These are phyloP conservation scores for Itoplectis maculator DNA, from an alignment of 2,888 invertebrate genomes.

Conservation along the genomic window DNA sequence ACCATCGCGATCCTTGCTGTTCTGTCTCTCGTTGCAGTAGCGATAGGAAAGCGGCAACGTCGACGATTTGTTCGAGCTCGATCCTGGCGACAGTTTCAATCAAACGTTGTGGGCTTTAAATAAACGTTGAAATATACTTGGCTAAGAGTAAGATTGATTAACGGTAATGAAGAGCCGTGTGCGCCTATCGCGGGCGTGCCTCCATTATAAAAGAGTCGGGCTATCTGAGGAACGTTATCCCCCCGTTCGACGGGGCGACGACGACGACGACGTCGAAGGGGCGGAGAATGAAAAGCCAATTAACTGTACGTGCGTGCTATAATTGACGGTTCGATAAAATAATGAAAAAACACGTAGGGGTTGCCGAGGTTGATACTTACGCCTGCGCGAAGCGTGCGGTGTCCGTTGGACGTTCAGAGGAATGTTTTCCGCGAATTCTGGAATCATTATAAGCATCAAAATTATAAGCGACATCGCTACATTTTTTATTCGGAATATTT, in stretches of 20 bases:
- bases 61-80: constrained; percentile 92
- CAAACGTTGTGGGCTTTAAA: constrained; percentile 11
- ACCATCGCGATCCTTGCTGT: constrained; percentile 91
- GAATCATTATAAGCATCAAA: constrained; percentile 79
- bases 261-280: constrained; percentile 40
- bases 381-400: constrained; percentile 93
- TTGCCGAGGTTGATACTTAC: constrained; percentile 87
- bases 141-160: constrained; percentile 5
- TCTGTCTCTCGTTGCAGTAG: constrained; percentile 86
- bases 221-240: constrained; percentile 61
- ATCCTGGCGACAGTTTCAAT: constrained; percentile 84
- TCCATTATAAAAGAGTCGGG: constrained; percentile 58
- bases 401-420: constrained; percentile 94
- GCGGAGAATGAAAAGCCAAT: constrained; percentile 64
- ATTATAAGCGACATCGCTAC: too few species aligned
- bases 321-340: constrained; percentile 69
- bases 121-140: not conserved
- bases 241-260: constrained; percentile 41
- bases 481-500: too few species aligned
- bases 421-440: constrained; percentile 95
- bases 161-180: not conserved
- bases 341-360: constrained; percentile 57
- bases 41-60: constrained; percentile 93
- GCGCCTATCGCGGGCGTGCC: constrained; percentile 59
- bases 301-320: constrained; percentile 68